Percentiles rank a stretch among this genome's conserved stretches.
phyloP scores from a whole-genome alignment of 2,888 invertebrate genomes.

The Coelopa pilipes region DNA sequence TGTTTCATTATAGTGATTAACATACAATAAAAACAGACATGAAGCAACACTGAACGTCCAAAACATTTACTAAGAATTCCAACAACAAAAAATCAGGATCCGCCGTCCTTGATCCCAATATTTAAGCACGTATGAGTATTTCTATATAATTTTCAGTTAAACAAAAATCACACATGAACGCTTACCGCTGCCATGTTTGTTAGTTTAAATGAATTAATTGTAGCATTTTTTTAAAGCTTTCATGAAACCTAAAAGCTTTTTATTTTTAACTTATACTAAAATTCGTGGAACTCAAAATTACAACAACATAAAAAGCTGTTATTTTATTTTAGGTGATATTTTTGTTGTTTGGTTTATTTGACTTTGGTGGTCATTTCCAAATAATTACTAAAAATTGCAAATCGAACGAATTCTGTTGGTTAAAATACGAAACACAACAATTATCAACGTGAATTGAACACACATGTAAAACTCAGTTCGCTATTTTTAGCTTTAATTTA shows the following conservation, averaged over 20 bases:
- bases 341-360: background rate
- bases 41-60: constrained; percentile 12
- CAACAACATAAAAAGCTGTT: constrained; percentile 24
- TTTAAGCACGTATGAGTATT: no score
- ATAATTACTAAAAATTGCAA: no score
- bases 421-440: no score
- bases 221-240: background rate
- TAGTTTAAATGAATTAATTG: background rate
- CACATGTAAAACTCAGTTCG: no score
- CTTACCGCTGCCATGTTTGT: background rate
- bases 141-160: background rate
- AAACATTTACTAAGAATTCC: constrained; percentile 7
- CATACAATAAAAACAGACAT: constrained; percentile 3
- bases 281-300: constrained; percentile 15
- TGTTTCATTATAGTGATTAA: background rate
- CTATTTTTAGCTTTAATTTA: no score
- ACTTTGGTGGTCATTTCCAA: no score
- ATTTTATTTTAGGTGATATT: background rate
- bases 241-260: background rate
- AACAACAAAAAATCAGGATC: background rate
- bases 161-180: constrained; percentile 14
- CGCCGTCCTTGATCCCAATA: background rate
- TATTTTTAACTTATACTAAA: background rate
- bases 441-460: no score
- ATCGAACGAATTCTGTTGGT: no score